Evolutionary conservation across 2,888 invertebrate species (phyloP), one percentile per base, ranked within the genome.

Genomic region (Plutella xylostella): DNA sequence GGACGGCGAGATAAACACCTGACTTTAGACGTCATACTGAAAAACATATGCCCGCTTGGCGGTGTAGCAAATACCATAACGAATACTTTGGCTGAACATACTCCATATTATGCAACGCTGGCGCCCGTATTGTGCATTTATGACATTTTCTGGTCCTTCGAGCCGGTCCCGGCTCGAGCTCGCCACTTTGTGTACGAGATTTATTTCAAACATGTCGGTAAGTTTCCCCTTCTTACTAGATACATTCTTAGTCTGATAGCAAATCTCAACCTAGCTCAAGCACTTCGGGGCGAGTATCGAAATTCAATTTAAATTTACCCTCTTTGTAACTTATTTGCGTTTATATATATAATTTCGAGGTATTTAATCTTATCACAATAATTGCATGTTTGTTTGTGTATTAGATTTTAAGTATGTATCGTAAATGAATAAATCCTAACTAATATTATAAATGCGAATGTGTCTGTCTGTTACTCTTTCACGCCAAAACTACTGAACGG

Each of bases 11-110:
- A 80, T 77, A 79, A 78, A 82, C 83, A 83, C 82, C 83, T 82
- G 82, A 80, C 82, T 77, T 78, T 77, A 71, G 72, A 72, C 79
- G 71, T 80, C 78, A 82, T 78, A 77, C 79, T 66, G 72, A 70
- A 75, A 72, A 79, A 78, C 80, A 74, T 82, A 82, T 80, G 82
- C 78, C 72, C 69, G 65, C 76, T 77, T 79, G 76, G 78, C 78
- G 78, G 78, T 80, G 79, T 75, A 79, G 74, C 79, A 78, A 82
- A 83, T 80, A 76, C 80, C 80, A 78, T 80, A 80, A 79, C 79
- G 82, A 82, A 82, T 80, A 82, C 73, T 83, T 83, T 79, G 74
- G 78, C 72, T 73, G 77, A 77, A 76, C 72, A 72, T 75, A 72
- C 72, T 74, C 68, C 71, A 71, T 79, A 78, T 82, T 82, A 82